Base-by-base conservation (phyloP, 2,797 vertebrate genomes). In the Knipowitschia caucasica region DNA sequence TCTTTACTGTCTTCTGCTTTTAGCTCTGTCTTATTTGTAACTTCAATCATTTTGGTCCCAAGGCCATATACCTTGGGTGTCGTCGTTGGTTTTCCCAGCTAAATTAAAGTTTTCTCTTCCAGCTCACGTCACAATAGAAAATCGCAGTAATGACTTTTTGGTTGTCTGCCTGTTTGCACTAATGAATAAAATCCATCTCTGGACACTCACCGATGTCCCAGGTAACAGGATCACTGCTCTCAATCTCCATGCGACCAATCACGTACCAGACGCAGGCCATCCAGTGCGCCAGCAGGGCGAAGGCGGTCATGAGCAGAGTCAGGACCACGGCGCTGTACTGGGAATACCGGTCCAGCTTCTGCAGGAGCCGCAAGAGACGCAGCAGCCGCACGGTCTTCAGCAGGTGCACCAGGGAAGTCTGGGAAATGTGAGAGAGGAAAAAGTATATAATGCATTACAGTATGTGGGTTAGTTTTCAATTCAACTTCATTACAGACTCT, bases 301-400 rank as follows among this genome's bases (percentile, higher is more conserved):
- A 98, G 82, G 93, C 91, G 2, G 94, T 95, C 94, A 95, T 98
- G 53, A 98, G 94, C 56, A 98, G 88, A 0, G 94, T 95, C 56
- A 98, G 92, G 58, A 98, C 94, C 91, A 98, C 92, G 0, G 95
- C 93, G 0, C 95, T 97, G 92, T 97, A 95, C 88, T 98, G 95
- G 0, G 95, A 98, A 83, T 98, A 96, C 1, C 94, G 92, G 53
- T 98, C 95, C 82, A 98, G 84, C 75, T 96, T 98, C 86, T 98
- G 95, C 42, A 98, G 82, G 71, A 98, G 82, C 57, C 95, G 90
- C 71, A 98, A 89, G 64, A 98, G 75, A 12, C 96, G 92, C 49
- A 98, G 87, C 71, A 98, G 87, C 33, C 96, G 87, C 30, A 98
- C 88, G 0, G 96, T 97, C 88, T 98, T 98, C 83, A 98, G 63